phyloP scores from a whole-genome alignment of 1,140 invertebrate genomes.

The Trichogramma pretiosum region DNA sequence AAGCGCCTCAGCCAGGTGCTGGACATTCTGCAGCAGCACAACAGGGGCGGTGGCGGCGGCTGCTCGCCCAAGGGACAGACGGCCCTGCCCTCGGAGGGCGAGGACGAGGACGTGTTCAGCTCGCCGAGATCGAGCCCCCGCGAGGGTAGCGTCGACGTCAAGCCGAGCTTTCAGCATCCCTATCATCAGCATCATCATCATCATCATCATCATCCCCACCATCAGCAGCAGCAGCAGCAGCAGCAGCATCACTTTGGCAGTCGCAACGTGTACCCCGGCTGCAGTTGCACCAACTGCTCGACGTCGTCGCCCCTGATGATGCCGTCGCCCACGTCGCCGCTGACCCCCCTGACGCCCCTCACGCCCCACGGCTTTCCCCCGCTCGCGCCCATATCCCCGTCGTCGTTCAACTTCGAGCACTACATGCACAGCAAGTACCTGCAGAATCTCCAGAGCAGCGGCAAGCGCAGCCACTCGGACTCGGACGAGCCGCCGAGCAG shows the following conservation, averaged over 20 bases:
- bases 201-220: constrained; percentile 19
- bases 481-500: constrained; percentile 53
- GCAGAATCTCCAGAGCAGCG: constrained; percentile 58
- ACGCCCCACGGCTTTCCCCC: constrained; percentile 50
- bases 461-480: constrained; percentile 64
- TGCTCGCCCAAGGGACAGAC: constrained; percentile 6
- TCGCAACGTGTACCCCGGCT: constrained; percentile 27
- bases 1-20: constrained; percentile 68
- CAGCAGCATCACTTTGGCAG: constrained; percentile 18
- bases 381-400: constrained; percentile 43
- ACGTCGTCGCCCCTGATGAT: constrained; percentile 30
- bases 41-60: constrained; percentile 37
- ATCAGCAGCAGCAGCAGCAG: constrained; percentile 18
- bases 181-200: constrained; percentile 16
- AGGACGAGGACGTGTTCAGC: constrained; percentile 38
- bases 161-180: not conserved
- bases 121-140: not conserved
- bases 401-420: constrained; percentile 57
- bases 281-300: constrained; percentile 34
- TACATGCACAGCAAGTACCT: constrained; percentile 67
- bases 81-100: constrained; percentile 16
- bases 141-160: not conserved
- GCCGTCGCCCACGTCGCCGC: constrained; percentile 43
- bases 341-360: constrained; percentile 51
- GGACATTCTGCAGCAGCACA: constrained; percentile 56